Percentiles rank a stretch among this genome's conserved stretches.
Conservation (phyloP, 2,888 invertebrate genomes). For the Amblyjoppa fuscipennis region DNA sequence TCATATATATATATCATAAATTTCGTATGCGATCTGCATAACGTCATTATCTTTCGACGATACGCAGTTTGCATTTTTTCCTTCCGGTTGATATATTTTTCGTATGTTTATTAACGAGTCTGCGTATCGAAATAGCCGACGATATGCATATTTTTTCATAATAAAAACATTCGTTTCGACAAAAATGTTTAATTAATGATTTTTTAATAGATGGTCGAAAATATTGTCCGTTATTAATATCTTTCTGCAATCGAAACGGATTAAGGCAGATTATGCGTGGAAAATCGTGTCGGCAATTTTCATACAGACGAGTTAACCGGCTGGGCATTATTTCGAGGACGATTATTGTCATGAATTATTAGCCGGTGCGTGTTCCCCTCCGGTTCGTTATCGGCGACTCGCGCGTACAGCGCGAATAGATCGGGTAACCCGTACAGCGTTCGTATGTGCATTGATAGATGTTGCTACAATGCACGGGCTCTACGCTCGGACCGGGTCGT, state of each 20-base stretch:
- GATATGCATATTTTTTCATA: neutral
- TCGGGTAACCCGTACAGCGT: neutral
- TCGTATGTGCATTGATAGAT: conserved; percentile 20
- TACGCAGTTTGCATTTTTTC: conserved; percentile 4
- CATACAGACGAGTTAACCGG: conserved; percentile 15
- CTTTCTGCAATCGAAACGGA: neutral
- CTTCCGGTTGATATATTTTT: neutral
- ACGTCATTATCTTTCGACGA: neutral
- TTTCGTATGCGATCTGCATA: neutral
- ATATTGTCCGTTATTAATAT: neutral
- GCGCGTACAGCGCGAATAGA: conserved; percentile 5
- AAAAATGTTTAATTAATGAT: neutral
- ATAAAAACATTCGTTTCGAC: neutral
- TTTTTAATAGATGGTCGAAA: neutral
- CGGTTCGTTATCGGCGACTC: conserved; percentile 16
- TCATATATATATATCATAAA: neutral
- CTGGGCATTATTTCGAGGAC: conserved; percentile 30
- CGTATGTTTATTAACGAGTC: neutral
- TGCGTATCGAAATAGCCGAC: neutral
- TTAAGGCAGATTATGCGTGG: conserved; percentile 19
- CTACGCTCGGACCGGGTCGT: conserved; percentile 56
- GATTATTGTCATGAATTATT: conserved; percentile 55
- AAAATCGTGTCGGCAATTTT: conserved; percentile 37
- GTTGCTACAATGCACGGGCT: neutral
- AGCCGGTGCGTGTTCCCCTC: neutral